phyloP scores from a whole-genome alignment of 2,113 vertebrate species.

The Ciconia stormi region DNA sequence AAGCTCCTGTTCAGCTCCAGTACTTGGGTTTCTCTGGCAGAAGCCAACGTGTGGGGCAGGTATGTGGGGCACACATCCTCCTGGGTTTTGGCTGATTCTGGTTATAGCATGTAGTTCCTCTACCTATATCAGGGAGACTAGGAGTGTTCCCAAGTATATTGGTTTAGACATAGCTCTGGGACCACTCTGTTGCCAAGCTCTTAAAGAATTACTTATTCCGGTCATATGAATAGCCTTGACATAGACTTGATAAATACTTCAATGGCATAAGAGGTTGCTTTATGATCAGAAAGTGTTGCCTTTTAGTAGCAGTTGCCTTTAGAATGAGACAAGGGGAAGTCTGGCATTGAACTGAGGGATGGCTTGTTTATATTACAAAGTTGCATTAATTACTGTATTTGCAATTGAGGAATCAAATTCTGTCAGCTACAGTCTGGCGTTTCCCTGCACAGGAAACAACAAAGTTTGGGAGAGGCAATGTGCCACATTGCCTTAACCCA shows the following conservation, averaged over 20 bases:
- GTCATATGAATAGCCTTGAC: neutral
- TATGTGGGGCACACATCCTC: neutral
- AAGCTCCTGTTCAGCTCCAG: neutral
- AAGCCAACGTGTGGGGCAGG: rapidly evolving
- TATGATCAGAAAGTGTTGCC: neutral
- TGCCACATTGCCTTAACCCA: neutral
- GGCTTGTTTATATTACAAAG: neutral
- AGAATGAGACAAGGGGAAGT: neutral
- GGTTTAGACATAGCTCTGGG: neutral
- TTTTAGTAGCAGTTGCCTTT: neutral
- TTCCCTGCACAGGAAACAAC: neutral
- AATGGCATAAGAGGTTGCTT: neutral
- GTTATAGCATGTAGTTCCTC: neutral
- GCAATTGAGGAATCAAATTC: neutral
- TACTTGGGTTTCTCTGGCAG: neutral
- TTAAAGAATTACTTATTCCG: neutral
- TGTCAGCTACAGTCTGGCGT: neutral
- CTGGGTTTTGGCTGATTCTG: neutral
- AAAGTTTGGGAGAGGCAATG: neutral
- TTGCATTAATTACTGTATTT: neutral
- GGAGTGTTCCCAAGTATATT: neutral
- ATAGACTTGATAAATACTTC: neutral
- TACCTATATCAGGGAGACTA: neutral
- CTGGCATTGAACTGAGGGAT: neutral
- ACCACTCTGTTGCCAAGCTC: neutral